A percentile compares a stretch with the other conserved stretches of the same genome.
Evolutionary conservation across 2,113 vertebrate species (phyloP).

Genomic region (Strix uralensis): DNA sequence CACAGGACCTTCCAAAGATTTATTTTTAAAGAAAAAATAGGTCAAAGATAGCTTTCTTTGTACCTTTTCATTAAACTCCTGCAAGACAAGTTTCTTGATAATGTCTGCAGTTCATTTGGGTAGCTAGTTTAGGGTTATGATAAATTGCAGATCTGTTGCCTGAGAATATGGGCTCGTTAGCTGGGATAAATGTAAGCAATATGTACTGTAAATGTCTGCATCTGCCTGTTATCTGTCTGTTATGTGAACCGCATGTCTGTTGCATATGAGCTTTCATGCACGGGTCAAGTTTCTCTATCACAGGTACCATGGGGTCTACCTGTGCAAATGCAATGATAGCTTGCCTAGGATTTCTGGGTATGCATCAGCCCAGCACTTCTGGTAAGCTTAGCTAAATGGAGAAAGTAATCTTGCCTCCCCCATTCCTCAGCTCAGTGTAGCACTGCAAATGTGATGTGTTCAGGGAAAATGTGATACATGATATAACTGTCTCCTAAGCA

Average conservation of each 20-base stretch:
- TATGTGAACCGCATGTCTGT: fast-evolving
- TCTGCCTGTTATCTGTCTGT: neutral
- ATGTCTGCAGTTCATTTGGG: neutral
- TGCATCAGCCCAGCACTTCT: neutral
- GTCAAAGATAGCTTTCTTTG: neutral
- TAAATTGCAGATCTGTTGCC: neutral
- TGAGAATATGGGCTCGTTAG: neutral
- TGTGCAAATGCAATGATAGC: neutral
- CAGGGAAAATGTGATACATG: neutral
- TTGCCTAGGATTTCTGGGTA: neutral
- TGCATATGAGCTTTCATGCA: neutral
- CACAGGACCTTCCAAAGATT: neutral
- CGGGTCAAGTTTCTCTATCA: neutral
- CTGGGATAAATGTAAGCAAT: neutral
- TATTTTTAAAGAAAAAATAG: neutral
- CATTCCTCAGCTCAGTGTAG: neutral
- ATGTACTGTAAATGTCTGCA: neutral
- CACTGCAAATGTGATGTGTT: neutral
- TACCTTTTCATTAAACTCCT: neutral
- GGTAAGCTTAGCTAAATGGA: neutral
- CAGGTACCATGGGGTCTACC: neutral
- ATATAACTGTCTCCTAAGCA: neutral
- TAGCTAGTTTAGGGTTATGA: neutral
- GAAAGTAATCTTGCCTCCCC: neutral
- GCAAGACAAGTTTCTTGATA: neutral